A percentile compares a stretch with the other conserved stretches of the same genome.
These are phyloP conservation scores for Menura novaehollandiae DNA, from an alignment of 2,113 vertebrate species.

Conservation along the genomic window DNA sequence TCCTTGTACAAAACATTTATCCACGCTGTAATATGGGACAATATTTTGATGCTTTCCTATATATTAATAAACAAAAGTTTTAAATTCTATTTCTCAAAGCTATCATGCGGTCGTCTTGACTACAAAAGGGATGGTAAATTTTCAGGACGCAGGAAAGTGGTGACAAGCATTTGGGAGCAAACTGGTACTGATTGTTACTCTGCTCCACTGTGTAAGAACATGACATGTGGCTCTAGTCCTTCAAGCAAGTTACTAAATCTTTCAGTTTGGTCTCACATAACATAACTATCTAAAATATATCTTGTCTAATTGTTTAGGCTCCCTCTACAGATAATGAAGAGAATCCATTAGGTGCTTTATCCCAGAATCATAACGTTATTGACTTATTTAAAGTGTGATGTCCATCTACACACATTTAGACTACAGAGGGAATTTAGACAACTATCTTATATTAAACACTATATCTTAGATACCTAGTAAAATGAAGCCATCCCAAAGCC, in stretches of 20 bases:
- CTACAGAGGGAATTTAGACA: not conserved
- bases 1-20: not conserved
- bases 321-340: not conserved
- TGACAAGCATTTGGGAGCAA: not conserved
- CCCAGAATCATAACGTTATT: not conserved
- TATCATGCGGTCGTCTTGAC: not conserved
- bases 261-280: not conserved
- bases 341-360: not conserved
- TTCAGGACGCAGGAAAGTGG: not conserved
- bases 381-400: not conserved
- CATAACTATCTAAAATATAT: not conserved
- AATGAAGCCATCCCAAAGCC: not conserved
- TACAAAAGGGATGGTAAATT: not conserved
- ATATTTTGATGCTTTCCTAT: too few relatives aligned
- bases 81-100: not conserved
- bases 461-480: not conserved
- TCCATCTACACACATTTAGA: not conserved
- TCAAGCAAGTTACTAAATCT: not conserved
- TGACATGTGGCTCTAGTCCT: not conserved
- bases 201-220: rapidly evolving
- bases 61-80: not conserved
- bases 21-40: not conserved
- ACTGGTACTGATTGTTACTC: not conserved
- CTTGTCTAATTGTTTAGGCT: not conserved
- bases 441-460: not conserved